A percentile compares a stretch with the other conserved stretches of the same genome.
Evolutionary conservation across 2,797 vertebrate genomes (phyloP).

Genomic region (Squalus acanthias): DNA sequence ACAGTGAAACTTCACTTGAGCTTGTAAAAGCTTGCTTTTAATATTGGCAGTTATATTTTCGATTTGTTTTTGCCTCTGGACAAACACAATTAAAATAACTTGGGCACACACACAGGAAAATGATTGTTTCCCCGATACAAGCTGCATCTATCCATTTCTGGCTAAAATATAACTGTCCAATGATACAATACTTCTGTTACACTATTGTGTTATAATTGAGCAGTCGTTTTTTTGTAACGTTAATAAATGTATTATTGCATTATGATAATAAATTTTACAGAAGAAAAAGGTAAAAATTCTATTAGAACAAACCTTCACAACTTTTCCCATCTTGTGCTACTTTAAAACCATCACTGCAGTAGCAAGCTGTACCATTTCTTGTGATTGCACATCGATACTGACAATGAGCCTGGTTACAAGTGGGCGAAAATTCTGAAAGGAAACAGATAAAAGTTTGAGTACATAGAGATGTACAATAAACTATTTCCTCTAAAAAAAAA

Average conservation of each 20-base stretch:
- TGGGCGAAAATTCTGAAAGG: conserved; percentile 75
- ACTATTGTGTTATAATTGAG: neutral
- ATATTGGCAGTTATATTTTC: neutral
- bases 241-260: neutral
- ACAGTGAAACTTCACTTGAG: neutral
- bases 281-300: neutral
- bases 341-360: conserved; percentile 85
- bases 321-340: conserved; percentile 73
- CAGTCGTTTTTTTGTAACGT: neutral
- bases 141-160: neutral
- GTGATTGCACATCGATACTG: conserved; percentile 82
- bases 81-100: neutral
- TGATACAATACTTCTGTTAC: neutral
- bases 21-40: no score
- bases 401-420: conserved; percentile 81
- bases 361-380: conserved; percentile 82
- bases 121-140: neutral
- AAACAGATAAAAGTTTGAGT: neutral
- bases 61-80: neutral
- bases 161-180: neutral
- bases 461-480: neutral
- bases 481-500: no score
- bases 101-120: neutral
- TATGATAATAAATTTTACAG: neutral
- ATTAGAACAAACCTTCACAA: conserved; percentile 77